Evolutionary conservation across 2,888 invertebrate species (phyloP).

Genomic region (Didymodactylos carnosus): DNA sequence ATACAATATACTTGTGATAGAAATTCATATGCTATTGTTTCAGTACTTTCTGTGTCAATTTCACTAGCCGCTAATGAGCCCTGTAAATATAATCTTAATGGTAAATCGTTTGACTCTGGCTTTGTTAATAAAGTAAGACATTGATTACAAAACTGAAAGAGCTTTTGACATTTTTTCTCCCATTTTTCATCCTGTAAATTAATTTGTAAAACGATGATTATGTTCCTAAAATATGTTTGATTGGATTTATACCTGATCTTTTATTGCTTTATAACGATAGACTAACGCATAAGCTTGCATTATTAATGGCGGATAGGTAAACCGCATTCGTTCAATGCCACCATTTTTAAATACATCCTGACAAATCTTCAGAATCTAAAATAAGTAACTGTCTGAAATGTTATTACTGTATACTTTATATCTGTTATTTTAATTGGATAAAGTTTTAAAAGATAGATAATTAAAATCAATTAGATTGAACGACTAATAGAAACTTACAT

Average conservation of each 20-base stretch:
- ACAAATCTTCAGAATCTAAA: conserved; percentile 67
- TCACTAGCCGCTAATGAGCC: conserved; percentile 78
- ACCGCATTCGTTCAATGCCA: conserved; percentile 64
- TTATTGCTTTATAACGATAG: conserved; percentile 56
- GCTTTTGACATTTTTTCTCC: conserved; percentile 93
- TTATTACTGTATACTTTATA: too few species aligned
- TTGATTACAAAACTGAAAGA: conserved; percentile 89
- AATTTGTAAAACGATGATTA: background rate
- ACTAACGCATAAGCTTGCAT: conserved; percentile 79
- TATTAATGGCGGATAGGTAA: conserved; percentile 75
- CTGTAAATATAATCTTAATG: conserved; percentile 75
- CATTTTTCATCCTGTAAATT: conserved; percentile 63
- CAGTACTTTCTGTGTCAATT: conserved; percentile 77
- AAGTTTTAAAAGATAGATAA: too few species aligned
- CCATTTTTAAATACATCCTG: conserved; percentile 74
- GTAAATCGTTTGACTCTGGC: conserved; percentile 73
- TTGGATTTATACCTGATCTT: conserved; percentile 53
- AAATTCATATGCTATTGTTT: conserved; percentile 92
- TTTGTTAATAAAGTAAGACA: conserved; percentile 81
- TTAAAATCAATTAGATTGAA: too few species aligned
- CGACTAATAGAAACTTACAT: too few species aligned
- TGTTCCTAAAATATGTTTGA: too few species aligned
- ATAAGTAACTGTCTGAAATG: too few species aligned
- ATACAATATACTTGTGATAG: conserved; percentile 70
- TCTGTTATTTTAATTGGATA: too few species aligned